These are phyloP conservation scores for Eupithecia inturbata DNA, from an alignment of 2,888 invertebrate genomes.

Conservation along the genomic window DNA sequence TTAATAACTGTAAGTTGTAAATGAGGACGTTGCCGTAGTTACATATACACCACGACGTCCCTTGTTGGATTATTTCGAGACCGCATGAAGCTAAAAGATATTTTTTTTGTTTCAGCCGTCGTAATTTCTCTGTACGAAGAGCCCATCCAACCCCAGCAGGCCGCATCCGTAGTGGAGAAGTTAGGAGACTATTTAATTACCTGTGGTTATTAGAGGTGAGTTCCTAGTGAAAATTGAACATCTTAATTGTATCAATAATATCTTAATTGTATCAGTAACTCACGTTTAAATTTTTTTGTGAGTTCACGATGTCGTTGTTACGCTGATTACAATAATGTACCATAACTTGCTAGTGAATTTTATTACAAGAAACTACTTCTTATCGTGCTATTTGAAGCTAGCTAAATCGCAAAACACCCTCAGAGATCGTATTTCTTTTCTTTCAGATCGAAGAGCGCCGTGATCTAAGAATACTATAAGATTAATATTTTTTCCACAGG, in stretches of 20 bases:
- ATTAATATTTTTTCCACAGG: conserved; percentile 84
- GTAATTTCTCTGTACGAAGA: conserved; percentile 97
- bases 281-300: background rate
- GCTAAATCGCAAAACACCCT: conserved; percentile 9
- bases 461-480: conserved; percentile 85
- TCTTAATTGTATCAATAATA: background rate
- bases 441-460: conserved; percentile 83
- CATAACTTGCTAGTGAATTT: background rate
- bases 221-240: conserved; percentile 11
- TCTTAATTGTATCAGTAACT: background rate
- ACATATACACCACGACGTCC: background rate
- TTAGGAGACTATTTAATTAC: conserved; percentile 98
- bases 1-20: background rate
- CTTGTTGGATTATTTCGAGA: background rate
- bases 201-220: conserved; percentile 96
- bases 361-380: background rate
- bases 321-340: background rate
- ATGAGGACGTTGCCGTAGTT: background rate
- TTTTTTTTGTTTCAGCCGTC: conserved; percentile 89
- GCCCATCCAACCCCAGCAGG: conserved; percentile 98
- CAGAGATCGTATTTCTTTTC: conserved; percentile 53
- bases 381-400: background rate
- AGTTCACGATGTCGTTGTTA: background rate
- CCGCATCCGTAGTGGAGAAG: conserved; percentile 98
- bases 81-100: conserved; percentile 7